Percentiles rank a stretch among this genome's conserved stretches.
Conservation (phyloP, 2,113 vertebrate species). For the Bos indicus region DNA sequence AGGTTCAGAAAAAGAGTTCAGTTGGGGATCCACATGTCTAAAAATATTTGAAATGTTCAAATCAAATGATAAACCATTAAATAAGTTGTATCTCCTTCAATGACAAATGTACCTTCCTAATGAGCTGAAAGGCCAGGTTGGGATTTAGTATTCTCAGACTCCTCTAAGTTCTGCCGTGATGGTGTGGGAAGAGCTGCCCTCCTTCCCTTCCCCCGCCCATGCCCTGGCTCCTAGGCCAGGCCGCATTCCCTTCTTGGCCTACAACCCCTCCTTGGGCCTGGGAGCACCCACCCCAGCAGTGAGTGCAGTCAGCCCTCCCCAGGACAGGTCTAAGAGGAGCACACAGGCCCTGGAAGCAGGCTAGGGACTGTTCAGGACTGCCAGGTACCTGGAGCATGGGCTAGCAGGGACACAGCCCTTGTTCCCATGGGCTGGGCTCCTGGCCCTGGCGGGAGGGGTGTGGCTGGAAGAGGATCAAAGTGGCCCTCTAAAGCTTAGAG, state of each 20-base stretch:
- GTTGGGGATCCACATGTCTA: not conserved
- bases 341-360: not conserved
- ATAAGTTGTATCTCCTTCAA: not conserved
- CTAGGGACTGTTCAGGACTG: not conserved
- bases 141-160: not conserved
- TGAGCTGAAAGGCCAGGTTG: not conserved
- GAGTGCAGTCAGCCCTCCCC: not conserved
- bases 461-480: not conserved
- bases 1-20: not conserved
- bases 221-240: not conserved
- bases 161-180: not conserved
- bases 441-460: too few relatives aligned
- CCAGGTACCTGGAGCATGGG: too few relatives aligned
- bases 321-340: not conserved
- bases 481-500: not conserved
- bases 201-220: too few relatives aligned
- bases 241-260: not conserved
- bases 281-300: not conserved
- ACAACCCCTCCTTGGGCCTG: not conserved
- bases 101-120: not conserved
- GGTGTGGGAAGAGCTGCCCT: not conserved
- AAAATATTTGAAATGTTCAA: constrained; percentile 20
- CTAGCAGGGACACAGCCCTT: too few relatives aligned
- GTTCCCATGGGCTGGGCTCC: too few relatives aligned
- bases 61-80: not conserved